Conservation (phyloP, 2,113 vertebrate genomes). For the Cavia porcellus region DNA sequence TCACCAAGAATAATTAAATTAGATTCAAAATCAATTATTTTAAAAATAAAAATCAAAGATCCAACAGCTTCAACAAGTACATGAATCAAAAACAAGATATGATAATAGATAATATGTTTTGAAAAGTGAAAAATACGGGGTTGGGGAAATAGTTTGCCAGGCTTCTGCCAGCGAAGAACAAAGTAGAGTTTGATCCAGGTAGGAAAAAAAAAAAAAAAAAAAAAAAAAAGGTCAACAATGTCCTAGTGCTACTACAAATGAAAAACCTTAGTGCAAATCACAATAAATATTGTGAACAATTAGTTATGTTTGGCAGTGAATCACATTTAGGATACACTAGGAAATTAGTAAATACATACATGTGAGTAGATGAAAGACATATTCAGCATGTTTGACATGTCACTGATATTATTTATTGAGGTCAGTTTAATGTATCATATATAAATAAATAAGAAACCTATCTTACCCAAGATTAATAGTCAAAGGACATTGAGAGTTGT, state of each 20-base stretch:
- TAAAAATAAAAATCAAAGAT: background rate
- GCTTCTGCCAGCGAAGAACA: no score
- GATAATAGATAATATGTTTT: background rate
- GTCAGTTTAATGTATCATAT: background rate
- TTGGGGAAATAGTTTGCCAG: no score
- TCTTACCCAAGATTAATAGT: background rate
- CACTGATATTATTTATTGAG: background rate
- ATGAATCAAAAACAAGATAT: background rate
- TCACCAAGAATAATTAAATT: background rate
- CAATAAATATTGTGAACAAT: background rate
- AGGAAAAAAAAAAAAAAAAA: no score
- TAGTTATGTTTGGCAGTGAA: background rate
- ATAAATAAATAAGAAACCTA: background rate
- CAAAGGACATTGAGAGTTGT: background rate
- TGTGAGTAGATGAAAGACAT: background rate
- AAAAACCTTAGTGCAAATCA: background rate
- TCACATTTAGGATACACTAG: background rate
- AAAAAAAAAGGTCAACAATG: background rate
- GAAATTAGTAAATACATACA: background rate
- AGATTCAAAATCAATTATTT: background rate
- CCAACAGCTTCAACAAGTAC: background rate
- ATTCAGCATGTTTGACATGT: no score
- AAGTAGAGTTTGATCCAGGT: no score
- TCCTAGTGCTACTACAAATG: background rate
- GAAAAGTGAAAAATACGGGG: background rate